phyloP scores from a whole-genome alignment of 2,113 vertebrate species.

The Vanacampus margaritifer region DNA sequence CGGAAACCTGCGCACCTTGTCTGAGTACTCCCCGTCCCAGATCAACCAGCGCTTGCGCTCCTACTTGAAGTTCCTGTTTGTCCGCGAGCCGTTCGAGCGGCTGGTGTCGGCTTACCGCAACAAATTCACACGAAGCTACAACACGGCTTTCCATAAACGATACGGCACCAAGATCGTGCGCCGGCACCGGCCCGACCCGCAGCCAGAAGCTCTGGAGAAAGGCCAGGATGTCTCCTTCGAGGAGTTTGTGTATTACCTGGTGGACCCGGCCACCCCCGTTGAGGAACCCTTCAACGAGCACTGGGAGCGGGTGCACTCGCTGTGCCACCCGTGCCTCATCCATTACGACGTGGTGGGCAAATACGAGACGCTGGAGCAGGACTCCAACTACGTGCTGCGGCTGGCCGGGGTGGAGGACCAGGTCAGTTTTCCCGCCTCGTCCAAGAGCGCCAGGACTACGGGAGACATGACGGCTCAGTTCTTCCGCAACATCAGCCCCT shows the following conservation, averaged over 20 bases:
- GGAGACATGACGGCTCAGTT: slow-evolving; percentile 80
- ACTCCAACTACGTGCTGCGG: slow-evolving; percentile 86
- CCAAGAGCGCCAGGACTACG: slow-evolving; percentile 77
- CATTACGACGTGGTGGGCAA: slow-evolving; percentile 92
- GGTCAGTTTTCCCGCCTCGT: slow-evolving; percentile 78
- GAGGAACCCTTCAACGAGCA: slow-evolving; percentile 93
- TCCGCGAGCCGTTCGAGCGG: slow-evolving; percentile 91
- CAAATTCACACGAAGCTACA: slow-evolving; percentile 88
- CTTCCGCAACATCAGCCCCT: slow-evolving; percentile 86
- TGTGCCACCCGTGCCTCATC: slow-evolving; percentile 92
- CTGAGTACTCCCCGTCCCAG: slow-evolving; percentile 80
- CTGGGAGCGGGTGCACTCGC: slow-evolving; percentile 89
- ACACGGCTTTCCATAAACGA: slow-evolving; percentile 87
- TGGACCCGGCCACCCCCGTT: slow-evolving; percentile 84
- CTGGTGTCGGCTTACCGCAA: slow-evolving; percentile 92
- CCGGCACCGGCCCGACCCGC: slow-evolving; percentile 78
- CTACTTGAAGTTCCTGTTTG: slow-evolving; percentile 92
- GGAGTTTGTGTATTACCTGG: slow-evolving; percentile 91
- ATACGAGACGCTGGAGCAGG: slow-evolving; percentile 91
- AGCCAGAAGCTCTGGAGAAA: slow-evolving; percentile 71
- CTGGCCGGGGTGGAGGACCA: slow-evolving; percentile 73
- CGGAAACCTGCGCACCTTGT: slow-evolving; percentile 81
- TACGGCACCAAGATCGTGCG: slow-evolving; percentile 88
- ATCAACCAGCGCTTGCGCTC: slow-evolving; percentile 86
- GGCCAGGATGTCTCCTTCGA: slow-evolving; percentile 88